Evolutionary conservation across 2,888 invertebrate genomes (phyloP).

Genomic region (Aricia artaxerxes): DNA sequence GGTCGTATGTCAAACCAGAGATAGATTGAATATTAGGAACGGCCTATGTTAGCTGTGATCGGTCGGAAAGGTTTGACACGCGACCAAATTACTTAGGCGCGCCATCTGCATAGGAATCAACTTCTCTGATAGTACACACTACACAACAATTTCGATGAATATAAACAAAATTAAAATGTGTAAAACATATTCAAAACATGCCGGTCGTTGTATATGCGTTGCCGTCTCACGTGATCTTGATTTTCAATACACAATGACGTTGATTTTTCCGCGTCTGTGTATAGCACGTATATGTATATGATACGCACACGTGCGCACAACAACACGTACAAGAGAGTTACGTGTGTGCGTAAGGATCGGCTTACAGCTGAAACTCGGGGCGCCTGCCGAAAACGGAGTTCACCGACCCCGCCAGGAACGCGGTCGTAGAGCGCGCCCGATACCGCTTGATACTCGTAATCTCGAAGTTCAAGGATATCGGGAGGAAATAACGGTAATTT

Average conservation of each 20-base stretch:
- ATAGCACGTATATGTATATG: constrained; percentile 39
- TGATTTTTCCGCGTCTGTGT: constrained; percentile 53
- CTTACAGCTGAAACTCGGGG: constrained; percentile 78
- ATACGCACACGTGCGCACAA: background rate
- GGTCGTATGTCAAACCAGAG: too few species aligned
- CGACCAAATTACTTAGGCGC: too few species aligned
- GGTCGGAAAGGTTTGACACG: too few species aligned
- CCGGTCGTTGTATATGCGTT: constrained; percentile 33
- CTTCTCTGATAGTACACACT: too few species aligned
- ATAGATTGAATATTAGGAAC: too few species aligned
- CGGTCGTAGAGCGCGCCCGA: constrained; percentile 59
- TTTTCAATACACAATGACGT: constrained; percentile 51
- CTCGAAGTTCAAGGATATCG: constrained; percentile 36
- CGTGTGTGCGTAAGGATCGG: constrained; percentile 69
- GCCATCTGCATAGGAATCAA: too few species aligned
- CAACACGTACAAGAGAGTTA: constrained; percentile 35
- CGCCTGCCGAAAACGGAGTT: constrained; percentile 79
- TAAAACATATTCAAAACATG: constrained; percentile 29
- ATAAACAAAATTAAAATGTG: background rate
- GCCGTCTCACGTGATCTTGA: constrained; percentile 44
- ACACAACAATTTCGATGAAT: background rate
- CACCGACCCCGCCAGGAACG: constrained; percentile 73
- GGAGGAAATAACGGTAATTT: constrained; percentile 25
- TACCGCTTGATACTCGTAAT: constrained; percentile 52
- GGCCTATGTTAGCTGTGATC: too few species aligned